Conservation (phyloP, 2,113 vertebrate species). For the Serinus canaria region DNA sequence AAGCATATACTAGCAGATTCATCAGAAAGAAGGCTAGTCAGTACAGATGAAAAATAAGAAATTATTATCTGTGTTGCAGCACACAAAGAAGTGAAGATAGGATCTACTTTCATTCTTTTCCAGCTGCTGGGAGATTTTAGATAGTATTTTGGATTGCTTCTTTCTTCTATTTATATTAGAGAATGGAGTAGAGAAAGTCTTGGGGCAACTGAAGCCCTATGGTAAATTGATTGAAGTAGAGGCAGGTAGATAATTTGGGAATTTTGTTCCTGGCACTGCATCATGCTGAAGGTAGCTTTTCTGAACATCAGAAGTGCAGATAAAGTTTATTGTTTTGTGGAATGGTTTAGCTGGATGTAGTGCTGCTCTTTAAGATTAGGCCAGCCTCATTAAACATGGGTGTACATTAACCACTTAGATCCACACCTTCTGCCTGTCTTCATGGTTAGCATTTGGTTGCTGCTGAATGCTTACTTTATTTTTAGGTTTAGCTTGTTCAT, state of each 20-base stretch:
- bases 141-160: neutral
- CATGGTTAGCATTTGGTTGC: neutral
- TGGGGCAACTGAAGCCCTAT: neutral
- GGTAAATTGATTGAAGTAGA: neutral
- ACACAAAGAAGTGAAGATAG: neutral
- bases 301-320: neutral
- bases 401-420: neutral
- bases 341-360: neutral
- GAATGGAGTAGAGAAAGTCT: neutral
- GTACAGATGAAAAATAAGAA: neutral
- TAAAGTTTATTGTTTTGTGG: neutral
- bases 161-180: conserved; percentile 1
- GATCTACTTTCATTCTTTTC: conserved; percentile 24
- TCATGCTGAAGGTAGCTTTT: neutral
- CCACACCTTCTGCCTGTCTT: neutral
- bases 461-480: neutral
- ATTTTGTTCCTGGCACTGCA: neutral
- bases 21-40: neutral
- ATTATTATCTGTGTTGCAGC: neutral
- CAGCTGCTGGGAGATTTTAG: neutral
- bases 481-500: neutral
- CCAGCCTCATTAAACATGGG: neutral
- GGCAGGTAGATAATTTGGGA: neutral
- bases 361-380: neutral
- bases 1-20: neutral